Evolutionary conservation across 2,113 vertebrate genomes (phyloP), one percentile per base, ranked within the genome.

Genomic region (Rafetus swinhoei): DNA sequence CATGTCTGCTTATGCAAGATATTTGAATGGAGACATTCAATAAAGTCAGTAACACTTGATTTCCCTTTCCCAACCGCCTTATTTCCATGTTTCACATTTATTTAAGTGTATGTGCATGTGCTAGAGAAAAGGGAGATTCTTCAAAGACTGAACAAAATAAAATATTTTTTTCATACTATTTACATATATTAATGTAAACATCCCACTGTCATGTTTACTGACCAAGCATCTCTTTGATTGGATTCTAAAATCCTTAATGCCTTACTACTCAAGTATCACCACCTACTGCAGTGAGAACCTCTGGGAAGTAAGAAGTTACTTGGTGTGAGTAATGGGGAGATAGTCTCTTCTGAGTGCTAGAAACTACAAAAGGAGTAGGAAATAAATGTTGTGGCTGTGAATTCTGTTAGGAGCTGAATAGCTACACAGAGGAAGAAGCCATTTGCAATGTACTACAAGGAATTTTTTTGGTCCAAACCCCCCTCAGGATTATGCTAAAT

Each of bases 1-100:
- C 95, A 96, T 92, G 93, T 96, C 95, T 97, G 90, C 85, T 97
- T 97, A 94, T 93, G 89, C 86, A 97, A 96, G 94, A 62, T 92
- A 93, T 95, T 95, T 96, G 92, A 96, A 96, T 96, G 95, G 84
- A 97, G 91, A 94, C 88, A 93, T 95, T 94, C 90, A 96, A 92
- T 95, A 91, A 92, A 94, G 84, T 93, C 85, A 89, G 90, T 92
- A 94, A 93, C 39, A 85, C 90, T 95, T 95, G 89, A 92, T 94
- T 97, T 94, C 35, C 59, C 60, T 32, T 91, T 39, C 95, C 45
- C 50, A 93, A 81, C 54, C 79, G 7, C 65, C 13, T 72, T 72
- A 80, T 76, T 57, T 1, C 60, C 92, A 83, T 45, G 76, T 85
- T 97, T 92, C 27, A 54, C 87, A 85, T 88, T 94, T 96, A 88